Evolutionary conservation across 2,113 vertebrate genomes (phyloP), one percentile per base, ranked within the genome.

Genomic region (Lipophrys pholis): DNA sequence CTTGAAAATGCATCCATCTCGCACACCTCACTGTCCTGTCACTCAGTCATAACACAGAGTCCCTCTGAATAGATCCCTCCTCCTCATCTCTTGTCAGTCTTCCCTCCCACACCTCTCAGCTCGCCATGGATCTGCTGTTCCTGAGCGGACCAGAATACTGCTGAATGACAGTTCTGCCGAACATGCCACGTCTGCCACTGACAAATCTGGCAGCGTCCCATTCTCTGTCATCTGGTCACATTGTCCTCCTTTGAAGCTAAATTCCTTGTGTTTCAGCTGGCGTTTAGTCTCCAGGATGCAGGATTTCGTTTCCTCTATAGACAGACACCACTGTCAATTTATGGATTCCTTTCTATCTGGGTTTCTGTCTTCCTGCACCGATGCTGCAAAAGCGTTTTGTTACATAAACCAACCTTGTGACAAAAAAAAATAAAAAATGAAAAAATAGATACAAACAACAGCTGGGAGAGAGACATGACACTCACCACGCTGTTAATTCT

Each of bases 141-240:
- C 76, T 73, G 75, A 84, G 84, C 12, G 10, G 62, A 73, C 79
- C 70, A 69, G 71, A 87, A 74, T 79, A 67, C 54, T 8, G 38
- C 54, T 76, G 86, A 84, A 71, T 72, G 84, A 89, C 88, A 83
- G 79, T 60, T 81, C 67, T 75, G 83, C 68, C 78, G 64, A 75
- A 75, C 69, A 54, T 30, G 71, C 61, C 83, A 73, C 69, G 54
- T 82, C 73, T 78, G 60, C 62, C 8, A 17, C 82, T 66, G 69
- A 76, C 72, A 89, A 53, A 81, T 76, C 64, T 84, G 77, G 71
- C 89, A 85, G 69, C 65, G 21, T 77, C 55, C 45, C 38, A 48
- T 42, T 69, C 36, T 66, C 68, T 73, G 42, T 84, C 49, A 72
- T 81, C 68, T 76, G 56, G 40, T 71, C 64, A 65, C 52, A 68